Evolutionary conservation across 1,140 invertebrate genomes (phyloP).

Genomic region (Acromyrmex echinatior): DNA sequence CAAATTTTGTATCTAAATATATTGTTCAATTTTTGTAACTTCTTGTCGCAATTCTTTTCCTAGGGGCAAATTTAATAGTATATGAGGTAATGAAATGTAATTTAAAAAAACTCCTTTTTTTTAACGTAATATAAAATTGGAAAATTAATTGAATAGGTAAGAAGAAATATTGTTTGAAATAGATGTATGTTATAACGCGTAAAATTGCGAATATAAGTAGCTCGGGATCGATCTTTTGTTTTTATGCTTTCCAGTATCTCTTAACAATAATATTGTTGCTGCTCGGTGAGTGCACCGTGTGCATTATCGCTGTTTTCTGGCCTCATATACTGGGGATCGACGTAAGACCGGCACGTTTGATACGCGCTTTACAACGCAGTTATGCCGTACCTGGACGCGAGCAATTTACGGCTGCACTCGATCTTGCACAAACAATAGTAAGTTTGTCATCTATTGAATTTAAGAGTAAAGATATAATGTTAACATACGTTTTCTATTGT

Average conservation of each 20-base stretch:
- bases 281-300: slow-evolving; percentile 90
- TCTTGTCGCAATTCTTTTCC: too few relatives aligned
- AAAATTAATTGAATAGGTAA: not conserved
- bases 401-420: slow-evolving; percentile 93
- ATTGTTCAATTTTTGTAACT: too few relatives aligned
- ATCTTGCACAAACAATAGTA: slow-evolving; percentile 91
- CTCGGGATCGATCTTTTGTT: slow-evolving; percentile 34
- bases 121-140: not conserved
- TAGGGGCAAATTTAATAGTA: too few relatives aligned
- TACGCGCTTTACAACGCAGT: slow-evolving; percentile 90
- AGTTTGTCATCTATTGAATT: slow-evolving; percentile 40
- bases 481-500: not conserved
- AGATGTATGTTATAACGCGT: not conserved
- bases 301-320: slow-evolving; percentile 92
- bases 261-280: slow-evolving; percentile 90
- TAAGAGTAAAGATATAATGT: not conserved
- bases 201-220: not conserved
- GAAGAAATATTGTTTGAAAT: not conserved
- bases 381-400: slow-evolving; percentile 91
- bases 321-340: slow-evolving; percentile 92
- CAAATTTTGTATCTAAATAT: too few relatives aligned
- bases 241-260: slow-evolving; percentile 89
- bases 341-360: slow-evolving; percentile 89
- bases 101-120: too few relatives aligned
- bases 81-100: too few relatives aligned